phyloP scores from a whole-genome alignment of 2,113 vertebrate genomes.

The Psilopogon haemacephalus region DNA sequence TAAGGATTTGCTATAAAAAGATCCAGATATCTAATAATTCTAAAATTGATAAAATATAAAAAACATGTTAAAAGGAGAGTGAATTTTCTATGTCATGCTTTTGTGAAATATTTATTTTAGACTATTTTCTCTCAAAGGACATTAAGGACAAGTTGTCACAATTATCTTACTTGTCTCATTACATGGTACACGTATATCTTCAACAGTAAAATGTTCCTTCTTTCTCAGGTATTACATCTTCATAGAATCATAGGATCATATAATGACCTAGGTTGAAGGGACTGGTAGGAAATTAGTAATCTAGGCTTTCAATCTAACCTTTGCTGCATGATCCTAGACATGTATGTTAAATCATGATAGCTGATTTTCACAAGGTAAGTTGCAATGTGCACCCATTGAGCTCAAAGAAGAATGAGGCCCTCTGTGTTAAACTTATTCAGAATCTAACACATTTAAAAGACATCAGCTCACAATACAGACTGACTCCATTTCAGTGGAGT shows the following conservation, averaged over 20 bases:
- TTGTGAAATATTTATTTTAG: conserved; percentile 43
- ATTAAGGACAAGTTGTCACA: background rate
- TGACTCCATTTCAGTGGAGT: background rate
- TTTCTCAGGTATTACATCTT: background rate
- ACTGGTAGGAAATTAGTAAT: background rate
- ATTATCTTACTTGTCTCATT: background rate
- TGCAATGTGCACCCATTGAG: background rate
- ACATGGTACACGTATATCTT: background rate
- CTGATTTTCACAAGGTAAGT: background rate
- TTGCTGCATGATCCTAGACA: background rate
- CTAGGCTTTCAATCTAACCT: background rate
- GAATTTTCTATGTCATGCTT: background rate
- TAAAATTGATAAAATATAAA: conserved; percentile 60
- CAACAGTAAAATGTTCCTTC: background rate
- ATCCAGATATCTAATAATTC: conserved; percentile 22
- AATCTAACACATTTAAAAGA: background rate
- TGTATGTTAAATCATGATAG: background rate
- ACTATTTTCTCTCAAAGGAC: conserved; percentile 27
- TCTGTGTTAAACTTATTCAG: background rate
- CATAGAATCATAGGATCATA: too few species aligned
- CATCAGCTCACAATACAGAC: background rate
- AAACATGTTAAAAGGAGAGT: background rate
- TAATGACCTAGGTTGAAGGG: too few species aligned
- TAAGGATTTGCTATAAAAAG: conserved; percentile 40
- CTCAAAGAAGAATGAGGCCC: background rate